A percentile compares a stretch with the other conserved stretches of the same genome.
Evolutionary conservation across 2,113 vertebrate genomes (phyloP).

Genomic region (Platichthys stellatus): DNA sequence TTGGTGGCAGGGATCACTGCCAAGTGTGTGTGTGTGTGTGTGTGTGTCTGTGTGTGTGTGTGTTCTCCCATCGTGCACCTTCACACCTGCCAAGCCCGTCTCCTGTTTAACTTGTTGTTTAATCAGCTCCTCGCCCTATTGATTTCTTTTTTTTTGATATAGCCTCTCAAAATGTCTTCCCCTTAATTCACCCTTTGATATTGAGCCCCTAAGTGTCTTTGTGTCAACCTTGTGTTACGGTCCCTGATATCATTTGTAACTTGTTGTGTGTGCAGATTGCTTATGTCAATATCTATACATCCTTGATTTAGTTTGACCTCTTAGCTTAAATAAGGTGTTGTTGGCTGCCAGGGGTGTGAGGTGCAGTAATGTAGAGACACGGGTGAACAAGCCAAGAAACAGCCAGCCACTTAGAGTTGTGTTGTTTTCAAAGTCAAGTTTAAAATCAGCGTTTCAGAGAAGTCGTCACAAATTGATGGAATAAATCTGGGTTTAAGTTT

Average conservation of each 20-base stretch:
- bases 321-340: conserved; percentile 29
- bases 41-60: not conserved
- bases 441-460: not conserved
- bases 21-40: conserved; percentile 6
- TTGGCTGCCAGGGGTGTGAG: conserved; percentile 21
- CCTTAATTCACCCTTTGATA: conserved; percentile 39
- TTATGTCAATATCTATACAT: conserved; percentile 50
- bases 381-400: conserved; percentile 40
- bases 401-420: conserved; percentile 19
- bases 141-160: conserved; percentile 49
- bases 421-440: conserved; percentile 26
- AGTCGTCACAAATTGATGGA: conserved; percentile 1
- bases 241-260: conserved; percentile 51
- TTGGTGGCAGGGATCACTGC: conserved; percentile 39
- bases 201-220: conserved; percentile 68
- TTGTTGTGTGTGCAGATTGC: conserved; percentile 59
- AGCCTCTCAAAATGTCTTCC: conserved; percentile 27
- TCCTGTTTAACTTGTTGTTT: conserved; percentile 35
- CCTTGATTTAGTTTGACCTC: conserved; percentile 66
- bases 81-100: conserved; percentile 49
- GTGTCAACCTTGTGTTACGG: conserved; percentile 59
- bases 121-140: conserved; percentile 37
- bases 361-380: conserved; percentile 14
- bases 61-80: not conserved
- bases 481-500: conserved; percentile 6